Evolutionary conservation across 2,797 vertebrate species (phyloP).

Genomic region (Neosilurus mollespiculum): DNA sequence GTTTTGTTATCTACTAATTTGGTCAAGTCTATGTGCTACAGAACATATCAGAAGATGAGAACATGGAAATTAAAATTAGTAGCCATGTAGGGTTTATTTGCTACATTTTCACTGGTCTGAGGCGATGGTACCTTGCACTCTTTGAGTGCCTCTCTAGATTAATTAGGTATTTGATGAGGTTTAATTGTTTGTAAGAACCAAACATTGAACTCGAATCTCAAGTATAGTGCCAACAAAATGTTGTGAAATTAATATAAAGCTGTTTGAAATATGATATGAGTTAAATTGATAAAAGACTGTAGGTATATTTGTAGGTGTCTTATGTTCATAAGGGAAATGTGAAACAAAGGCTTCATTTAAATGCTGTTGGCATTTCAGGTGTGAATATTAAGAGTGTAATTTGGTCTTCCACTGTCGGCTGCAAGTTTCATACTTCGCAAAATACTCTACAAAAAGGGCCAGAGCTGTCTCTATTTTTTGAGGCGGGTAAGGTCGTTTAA

Average conservation of each 20-base stretch:
- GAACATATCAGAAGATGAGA: too few relatives aligned
- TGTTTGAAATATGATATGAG: background rate
- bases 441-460: too few relatives aligned
- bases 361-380: background rate
- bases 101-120: too few relatives aligned
- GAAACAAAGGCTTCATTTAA: background rate
- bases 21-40: too few relatives aligned
- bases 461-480: too few relatives aligned
- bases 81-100: too few relatives aligned
- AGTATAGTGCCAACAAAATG: background rate
- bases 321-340: background rate
- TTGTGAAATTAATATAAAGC: background rate
- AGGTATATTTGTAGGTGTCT: background rate
- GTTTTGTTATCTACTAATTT: too few relatives aligned
- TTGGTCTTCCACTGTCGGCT: background rate
- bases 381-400: background rate
- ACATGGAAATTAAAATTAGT: too few relatives aligned
- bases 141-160: too few relatives aligned
- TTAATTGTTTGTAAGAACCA: background rate
- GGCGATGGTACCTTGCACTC: too few relatives aligned
- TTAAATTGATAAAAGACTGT: background rate
- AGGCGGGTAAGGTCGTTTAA: too few relatives aligned
- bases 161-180: background rate
- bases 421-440: background rate
- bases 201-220: background rate